Percentiles rank a stretch among this genome's conserved stretches.
Evolutionary conservation across 2,888 invertebrate species (phyloP).

Genomic region (Eupithecia abbreviata): DNA sequence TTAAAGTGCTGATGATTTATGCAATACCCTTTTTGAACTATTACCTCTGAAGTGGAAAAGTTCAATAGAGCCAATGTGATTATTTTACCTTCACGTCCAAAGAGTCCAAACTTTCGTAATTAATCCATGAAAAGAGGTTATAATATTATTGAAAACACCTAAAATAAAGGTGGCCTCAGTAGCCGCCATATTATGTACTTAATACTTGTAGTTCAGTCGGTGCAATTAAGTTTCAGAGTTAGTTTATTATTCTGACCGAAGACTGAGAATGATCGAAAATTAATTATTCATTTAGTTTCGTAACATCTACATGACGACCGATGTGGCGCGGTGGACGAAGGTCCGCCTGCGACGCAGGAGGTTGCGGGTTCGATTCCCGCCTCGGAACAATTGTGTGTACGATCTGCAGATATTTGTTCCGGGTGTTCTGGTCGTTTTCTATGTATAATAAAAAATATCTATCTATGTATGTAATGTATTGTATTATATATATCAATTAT

Average conservation of each 20-base stretch:
- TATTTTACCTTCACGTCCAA: slow-evolving; percentile 8
- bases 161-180: slow-evolving; percentile 17
- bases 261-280: slow-evolving; percentile 37
- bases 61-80: background rate
- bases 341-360: no score
- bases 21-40: background rate
- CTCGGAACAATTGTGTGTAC: no score
- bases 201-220: slow-evolving; percentile 6
- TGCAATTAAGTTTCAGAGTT: slow-evolving; percentile 43
- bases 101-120: slow-evolving; percentile 13
- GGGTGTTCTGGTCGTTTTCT: no score
- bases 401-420: no score
- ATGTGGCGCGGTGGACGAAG: no score
- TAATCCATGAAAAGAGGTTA: slow-evolving; percentile 20
- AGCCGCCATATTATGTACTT: background rate
- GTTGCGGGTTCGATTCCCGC: no score
- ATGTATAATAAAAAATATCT: no score
- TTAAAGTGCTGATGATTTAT: background rate
- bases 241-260: slow-evolving; percentile 30
- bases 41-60: background rate
- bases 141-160: slow-evolving; percentile 11
- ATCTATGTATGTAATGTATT: no score
- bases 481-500: no score
- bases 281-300: slow-evolving; percentile 32
- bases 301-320: no score